A percentile compares a stretch with the other conserved stretches of the same genome.
Evolutionary conservation across 2,113 vertebrate genomes (phyloP).

Genomic region (Otocyon megalotis): DNA sequence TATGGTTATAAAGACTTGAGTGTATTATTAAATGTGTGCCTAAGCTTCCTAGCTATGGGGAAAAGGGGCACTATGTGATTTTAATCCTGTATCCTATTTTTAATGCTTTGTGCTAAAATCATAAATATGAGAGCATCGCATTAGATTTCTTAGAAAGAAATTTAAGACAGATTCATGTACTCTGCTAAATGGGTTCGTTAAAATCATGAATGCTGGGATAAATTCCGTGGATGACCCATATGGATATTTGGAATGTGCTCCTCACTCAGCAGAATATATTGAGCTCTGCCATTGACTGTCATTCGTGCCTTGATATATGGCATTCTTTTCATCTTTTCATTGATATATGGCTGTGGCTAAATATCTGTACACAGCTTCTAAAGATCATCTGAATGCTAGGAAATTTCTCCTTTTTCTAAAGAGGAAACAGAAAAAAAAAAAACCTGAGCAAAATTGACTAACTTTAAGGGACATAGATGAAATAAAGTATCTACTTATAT

Average conservation of each 20-base stretch:
- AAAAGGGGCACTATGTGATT: background rate
- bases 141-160: constrained; percentile 31
- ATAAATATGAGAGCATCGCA: background rate
- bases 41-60: constrained; percentile 45
- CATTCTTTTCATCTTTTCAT: background rate
- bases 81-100: background rate
- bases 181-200: constrained; percentile 21
- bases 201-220: background rate
- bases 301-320: background rate
- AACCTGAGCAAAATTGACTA: background rate
- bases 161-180: constrained; percentile 11
- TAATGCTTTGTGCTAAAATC: constrained; percentile 38
- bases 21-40: background rate
- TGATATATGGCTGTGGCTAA: background rate
- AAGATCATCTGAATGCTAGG: background rate
- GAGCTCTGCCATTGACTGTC: background rate
- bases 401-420: constrained; percentile 23
- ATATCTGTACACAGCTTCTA: background rate
- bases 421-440: background rate
- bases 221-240: background rate
- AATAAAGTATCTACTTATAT: background rate
- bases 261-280: background rate
- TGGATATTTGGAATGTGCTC: background rate
- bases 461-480: constrained; percentile 34
- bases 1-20: background rate